Evolutionary conservation across 1,140 invertebrate species (phyloP).

Genomic region (Cherax quadricarinatus): DNA sequence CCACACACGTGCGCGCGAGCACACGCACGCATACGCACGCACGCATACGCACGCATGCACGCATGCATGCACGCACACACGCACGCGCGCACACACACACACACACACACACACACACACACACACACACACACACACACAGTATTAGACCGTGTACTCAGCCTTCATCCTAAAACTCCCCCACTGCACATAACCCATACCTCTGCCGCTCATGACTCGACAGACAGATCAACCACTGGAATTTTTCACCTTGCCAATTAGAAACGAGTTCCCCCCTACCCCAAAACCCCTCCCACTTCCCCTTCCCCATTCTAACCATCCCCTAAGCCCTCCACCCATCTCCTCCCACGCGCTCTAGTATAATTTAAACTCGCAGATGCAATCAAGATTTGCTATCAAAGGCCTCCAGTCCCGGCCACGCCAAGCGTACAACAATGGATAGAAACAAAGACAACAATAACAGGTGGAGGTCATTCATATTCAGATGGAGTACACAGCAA

Average conservation of each 20-base stretch:
- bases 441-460: conserved; percentile 49
- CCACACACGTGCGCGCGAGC: too few species aligned
- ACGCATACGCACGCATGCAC: too few species aligned
- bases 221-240: conserved; percentile 12
- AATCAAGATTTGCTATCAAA: conserved; percentile 34
- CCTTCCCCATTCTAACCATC: not conserved
- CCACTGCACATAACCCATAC: not conserved
- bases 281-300: not conserved
- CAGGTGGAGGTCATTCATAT: conserved; percentile 19
- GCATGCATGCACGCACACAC: too few species aligned
- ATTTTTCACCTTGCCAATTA: conserved; percentile 11
- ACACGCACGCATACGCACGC: too few species aligned
- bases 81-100: too few species aligned
- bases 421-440: conserved; percentile 11
- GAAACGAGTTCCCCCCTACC: not conserved
- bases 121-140: not conserved
- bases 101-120: too few species aligned
- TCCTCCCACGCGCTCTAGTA: not conserved
- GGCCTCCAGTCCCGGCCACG: conserved; percentile 14
- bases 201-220: not conserved
- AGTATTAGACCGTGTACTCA: not conserved
- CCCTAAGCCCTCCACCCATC: not conserved
- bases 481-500: not conserved
- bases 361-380: conserved; percentile 29
- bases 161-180: not conserved